Evolutionary conservation across 2,797 vertebrate genomes (phyloP), one percentile per base, ranked within the genome.

Genomic region (Ciconia nigra): DNA sequence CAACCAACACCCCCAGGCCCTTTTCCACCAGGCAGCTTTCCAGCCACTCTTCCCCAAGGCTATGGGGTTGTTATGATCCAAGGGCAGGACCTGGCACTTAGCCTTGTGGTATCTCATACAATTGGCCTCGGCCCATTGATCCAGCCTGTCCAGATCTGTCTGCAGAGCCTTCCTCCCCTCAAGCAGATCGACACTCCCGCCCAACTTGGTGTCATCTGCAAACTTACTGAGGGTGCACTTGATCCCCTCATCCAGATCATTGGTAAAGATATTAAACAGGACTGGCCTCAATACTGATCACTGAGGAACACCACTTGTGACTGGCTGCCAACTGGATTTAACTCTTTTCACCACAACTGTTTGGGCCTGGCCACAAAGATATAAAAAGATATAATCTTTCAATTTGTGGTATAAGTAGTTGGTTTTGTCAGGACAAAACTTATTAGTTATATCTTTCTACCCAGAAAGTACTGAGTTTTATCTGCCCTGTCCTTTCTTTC

Each of bases 111-210:
- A 42, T 1, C 0, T 82, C 13, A 37, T 17, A 15, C 14, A 13
- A 2, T 2, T 77, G 26, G 10, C 24, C 47, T 41, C 0, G 2
- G 15, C 10, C n/a, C 17, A 42, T 47, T 0, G 1, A 18, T 83
- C 16, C 35, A 62, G 20, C 31, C 31, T 76, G 25, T 42, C 8
- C 26, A 47, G 21, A 11, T 76, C 4, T 10, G 31, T 66, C 22
- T 66, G 33, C 7, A 49, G 35, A 46, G 7, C 12, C 7, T 37
- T 49, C 3, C 22, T 58, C 22, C 2, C 14, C 13, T 62, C 18
- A 16, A 29, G 28, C 5, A 44, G 28, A 19, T 62, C 13, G 42
- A 42, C 13, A 13, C 15, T 42, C 9, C 63, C 1, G 1, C 13
- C 8, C 33, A 49, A 9, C 3, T 37, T 57, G 19, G 11, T 61